phyloP scores from a whole-genome alignment of 2,888 invertebrate genomes.

The Perdita meconis region DNA sequence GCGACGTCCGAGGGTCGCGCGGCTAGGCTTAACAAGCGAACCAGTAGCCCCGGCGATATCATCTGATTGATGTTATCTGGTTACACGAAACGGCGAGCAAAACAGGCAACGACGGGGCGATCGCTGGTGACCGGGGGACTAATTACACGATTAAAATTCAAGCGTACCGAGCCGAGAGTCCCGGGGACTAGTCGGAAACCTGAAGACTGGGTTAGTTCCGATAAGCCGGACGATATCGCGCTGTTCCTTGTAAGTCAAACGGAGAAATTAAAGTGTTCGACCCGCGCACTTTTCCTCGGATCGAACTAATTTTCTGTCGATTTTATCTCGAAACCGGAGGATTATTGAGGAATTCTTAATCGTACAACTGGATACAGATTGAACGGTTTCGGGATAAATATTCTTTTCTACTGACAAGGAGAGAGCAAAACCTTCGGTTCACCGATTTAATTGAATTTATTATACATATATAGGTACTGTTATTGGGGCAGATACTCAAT shows the following conservation, averaged over 20 bases:
- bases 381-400: not conserved
- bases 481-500: too few relatives aligned
- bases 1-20: constrained; percentile 24
- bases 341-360: not conserved
- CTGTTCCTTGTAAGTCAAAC: constrained; percentile 21
- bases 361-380: not conserved
- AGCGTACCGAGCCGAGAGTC: constrained; percentile 40
- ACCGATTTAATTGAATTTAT: too few relatives aligned
- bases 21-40: constrained; percentile 56
- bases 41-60: constrained; percentile 62
- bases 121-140: constrained; percentile 59
- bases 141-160: constrained; percentile 72
- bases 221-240: constrained; percentile 26
- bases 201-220: constrained; percentile 12
- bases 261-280: constrained; percentile 24
- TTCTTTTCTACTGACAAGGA: not conserved
- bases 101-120: constrained; percentile 38
- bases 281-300: not conserved
- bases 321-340: not conserved
- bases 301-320: not conserved
- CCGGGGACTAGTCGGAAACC: constrained; percentile 12
- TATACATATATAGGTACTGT: too few relatives aligned
- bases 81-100: constrained; percentile 53
- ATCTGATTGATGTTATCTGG: constrained; percentile 64
- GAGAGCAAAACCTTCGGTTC: too few relatives aligned